Percentiles rank a stretch among this genome's conserved stretches.
These are phyloP conservation scores for Temnothorax nylanderi DNA, from an alignment of 1,140 invertebrate genomes.

Conservation along the genomic window DNA sequence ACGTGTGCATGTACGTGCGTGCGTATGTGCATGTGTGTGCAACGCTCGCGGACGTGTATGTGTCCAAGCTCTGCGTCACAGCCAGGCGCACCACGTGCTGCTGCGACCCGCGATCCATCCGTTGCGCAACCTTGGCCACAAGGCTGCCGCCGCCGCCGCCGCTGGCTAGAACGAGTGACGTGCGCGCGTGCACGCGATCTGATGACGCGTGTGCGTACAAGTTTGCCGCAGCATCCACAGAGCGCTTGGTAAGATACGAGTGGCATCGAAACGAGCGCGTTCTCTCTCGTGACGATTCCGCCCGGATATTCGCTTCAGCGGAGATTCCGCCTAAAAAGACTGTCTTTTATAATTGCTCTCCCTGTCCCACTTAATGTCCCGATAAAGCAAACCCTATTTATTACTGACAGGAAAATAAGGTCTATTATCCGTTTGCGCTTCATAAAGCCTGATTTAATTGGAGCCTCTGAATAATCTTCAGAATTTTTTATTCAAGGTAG, in stretches of 20 bases:
- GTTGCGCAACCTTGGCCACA: constrained; percentile 79
- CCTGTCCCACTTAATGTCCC: background rate
- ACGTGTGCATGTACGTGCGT: constrained; percentile 32
- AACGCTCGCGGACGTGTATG: constrained; percentile 60
- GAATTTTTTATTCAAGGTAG: background rate
- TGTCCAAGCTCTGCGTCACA: constrained; percentile 63
- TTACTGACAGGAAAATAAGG: background rate
- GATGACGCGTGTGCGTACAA: constrained; percentile 32
- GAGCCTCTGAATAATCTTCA: background rate
- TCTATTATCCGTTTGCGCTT: constrained; percentile 1
- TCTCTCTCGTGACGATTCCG: background rate
- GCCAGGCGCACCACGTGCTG: constrained; percentile 71
- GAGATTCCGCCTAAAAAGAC: background rate
- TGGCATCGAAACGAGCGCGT: background rate
- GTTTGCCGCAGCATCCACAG: background rate
- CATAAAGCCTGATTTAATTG: constrained; percentile 18
- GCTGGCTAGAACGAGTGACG: constrained; percentile 53
- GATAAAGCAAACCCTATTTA: background rate
- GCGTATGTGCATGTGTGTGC: constrained; percentile 52
- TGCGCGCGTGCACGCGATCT: constrained; percentile 33
- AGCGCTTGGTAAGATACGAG: constrained; percentile 3
- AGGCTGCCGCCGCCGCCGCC: constrained; percentile 67
- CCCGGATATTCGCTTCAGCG: background rate
- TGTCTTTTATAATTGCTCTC: background rate
- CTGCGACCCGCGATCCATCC: constrained; percentile 63